phyloP scores from a whole-genome alignment of 2,113 vertebrate genomes.

The Atrichornis clamosus region DNA sequence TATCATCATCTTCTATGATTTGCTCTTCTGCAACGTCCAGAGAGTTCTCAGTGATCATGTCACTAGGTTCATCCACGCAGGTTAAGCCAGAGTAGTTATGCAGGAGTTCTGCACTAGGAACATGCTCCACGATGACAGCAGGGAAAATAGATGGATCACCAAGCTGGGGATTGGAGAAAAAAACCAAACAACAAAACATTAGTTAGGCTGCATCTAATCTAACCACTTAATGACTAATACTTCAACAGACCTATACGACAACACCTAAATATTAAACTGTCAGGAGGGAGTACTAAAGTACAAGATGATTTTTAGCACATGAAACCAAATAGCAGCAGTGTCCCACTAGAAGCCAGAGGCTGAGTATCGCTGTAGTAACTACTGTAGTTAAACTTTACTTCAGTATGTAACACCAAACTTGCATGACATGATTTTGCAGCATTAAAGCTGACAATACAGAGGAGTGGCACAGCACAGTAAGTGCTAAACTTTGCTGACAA shows the following conservation, averaged over 20 bases:
- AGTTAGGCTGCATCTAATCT: neutral
- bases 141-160: conserved; percentile 85
- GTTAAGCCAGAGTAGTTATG: conserved; percentile 84
- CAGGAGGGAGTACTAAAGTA: neutral
- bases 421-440: neutral
- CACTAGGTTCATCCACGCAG: conserved; percentile 81
- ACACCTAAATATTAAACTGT: neutral
- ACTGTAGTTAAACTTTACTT: neutral
- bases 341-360: neutral
- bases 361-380: neutral
- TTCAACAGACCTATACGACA: neutral
- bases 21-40: conserved; percentile 81
- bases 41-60: conserved; percentile 80
- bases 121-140: conserved; percentile 91
- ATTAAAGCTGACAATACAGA: neutral
- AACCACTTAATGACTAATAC: neutral
- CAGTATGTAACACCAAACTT: neutral
- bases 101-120: conserved; percentile 86
- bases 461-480: neutral
- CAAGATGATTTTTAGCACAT: neutral
- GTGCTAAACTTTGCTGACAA: neutral
- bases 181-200: neutral
- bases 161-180: conserved; percentile 70
- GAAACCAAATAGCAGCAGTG: neutral
- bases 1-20: conserved; percentile 81